These are phyloP conservation scores for Ostrea denselamellosa DNA, from an alignment of 1,140 invertebrate genomes.

Conservation along the genomic window DNA sequence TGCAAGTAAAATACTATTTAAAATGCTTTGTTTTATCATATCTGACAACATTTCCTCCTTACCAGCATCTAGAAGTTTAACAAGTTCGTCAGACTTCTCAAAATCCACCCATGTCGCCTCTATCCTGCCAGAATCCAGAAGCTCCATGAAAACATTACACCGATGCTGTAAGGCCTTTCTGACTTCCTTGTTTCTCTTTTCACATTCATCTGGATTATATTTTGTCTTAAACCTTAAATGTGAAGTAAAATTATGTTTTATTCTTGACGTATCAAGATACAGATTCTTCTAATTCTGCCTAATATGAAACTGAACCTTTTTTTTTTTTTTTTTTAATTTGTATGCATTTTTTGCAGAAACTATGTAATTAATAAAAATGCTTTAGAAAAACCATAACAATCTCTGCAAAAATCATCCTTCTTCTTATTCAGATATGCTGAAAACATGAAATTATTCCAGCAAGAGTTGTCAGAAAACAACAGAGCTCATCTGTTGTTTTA, in stretches of 20 bases:
- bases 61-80: conserved; percentile 93
- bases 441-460: no score
- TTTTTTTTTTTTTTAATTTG: no score
- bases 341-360: no score
- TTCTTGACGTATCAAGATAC: background rate
- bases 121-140: conserved; percentile 87
- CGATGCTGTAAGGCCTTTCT: conserved; percentile 90
- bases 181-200: conserved; percentile 94
- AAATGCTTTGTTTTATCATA: no score
- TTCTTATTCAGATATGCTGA: no score
- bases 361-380: no score
- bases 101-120: conserved; percentile 91
- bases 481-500: no score
- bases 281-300: background rate
- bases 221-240: conserved; percentile 96
- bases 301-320: no score
- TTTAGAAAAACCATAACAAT: no score
- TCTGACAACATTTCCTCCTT: conserved; percentile 1
- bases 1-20: no score
- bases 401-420: no score
- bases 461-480: no score
- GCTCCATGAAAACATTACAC: conserved; percentile 92
- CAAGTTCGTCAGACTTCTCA: conserved; percentile 90
- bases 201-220: conserved; percentile 98
- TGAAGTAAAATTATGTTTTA: background rate